Conservation (phyloP, 2,888 invertebrate species). For the Dasypogon diadema region DNA sequence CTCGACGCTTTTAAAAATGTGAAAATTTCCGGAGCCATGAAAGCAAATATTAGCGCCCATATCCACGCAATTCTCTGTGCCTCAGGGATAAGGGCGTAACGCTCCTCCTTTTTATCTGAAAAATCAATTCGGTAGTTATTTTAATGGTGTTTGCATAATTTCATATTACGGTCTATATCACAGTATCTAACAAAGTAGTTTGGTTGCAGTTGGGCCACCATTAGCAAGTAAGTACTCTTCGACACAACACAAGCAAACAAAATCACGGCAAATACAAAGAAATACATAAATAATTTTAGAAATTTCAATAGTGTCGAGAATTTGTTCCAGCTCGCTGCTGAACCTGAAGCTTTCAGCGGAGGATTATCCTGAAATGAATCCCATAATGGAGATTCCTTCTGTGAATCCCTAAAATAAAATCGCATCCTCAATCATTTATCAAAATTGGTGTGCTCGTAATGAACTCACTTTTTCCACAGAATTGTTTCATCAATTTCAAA, state of each 20-base stretch:
- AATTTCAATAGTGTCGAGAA: conserved; percentile 74
- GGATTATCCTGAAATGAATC: conserved; percentile 83
- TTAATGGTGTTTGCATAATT: conserved; percentile 35
- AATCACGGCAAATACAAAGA: conserved; percentile 76
- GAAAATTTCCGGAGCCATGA: conserved; percentile 81
- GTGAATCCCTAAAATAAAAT: not conserved
- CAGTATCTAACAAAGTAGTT: conserved; percentile 73
- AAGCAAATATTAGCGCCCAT: conserved; percentile 83
- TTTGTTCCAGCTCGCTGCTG: conserved; percentile 74
- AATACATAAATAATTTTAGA: conserved; percentile 77
- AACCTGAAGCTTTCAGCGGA: conserved; percentile 76
- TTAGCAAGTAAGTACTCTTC: conserved; percentile 80
- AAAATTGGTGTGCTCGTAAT: not conserved
- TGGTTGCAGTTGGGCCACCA: conserved; percentile 77
- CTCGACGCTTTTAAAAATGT: conserved; percentile 78
- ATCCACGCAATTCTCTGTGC: conserved; percentile 81
- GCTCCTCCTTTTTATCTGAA: conserved; percentile 74
- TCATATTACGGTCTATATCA: conserved; percentile 67
- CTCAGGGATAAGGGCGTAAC: conserved; percentile 73
- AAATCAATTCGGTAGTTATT: not conserved
- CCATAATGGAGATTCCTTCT: conserved; percentile 77
- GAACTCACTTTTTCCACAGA: conserved; percentile 6
- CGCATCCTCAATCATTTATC: not conserved
- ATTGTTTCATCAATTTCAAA: not conserved
- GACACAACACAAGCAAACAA: conserved; percentile 77